Percentiles rank a stretch among this genome's conserved stretches.
Conservation (phyloP, 2,113 vertebrate genomes). For the Ophthalmotilapia sp. region DNA sequence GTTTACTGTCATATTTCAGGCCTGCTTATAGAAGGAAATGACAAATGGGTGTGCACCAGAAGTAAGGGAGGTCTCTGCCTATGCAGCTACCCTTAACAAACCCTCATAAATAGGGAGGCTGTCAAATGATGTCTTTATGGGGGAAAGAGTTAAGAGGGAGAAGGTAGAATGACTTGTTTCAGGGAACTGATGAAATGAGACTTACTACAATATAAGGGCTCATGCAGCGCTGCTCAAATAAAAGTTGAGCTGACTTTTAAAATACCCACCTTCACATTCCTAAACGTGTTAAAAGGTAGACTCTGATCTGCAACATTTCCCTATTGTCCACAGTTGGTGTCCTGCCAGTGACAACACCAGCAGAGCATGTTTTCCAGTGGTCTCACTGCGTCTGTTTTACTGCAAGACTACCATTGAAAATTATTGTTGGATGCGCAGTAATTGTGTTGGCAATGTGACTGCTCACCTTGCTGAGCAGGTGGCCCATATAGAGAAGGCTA, state of each 20-base stretch:
- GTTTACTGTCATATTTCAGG: neutral
- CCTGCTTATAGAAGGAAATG: neutral
- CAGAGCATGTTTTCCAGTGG: neutral
- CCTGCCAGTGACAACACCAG: neutral
- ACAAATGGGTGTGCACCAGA: neutral
- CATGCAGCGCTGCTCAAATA: neutral
- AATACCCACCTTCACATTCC: neutral
- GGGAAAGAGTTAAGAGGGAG: neutral
- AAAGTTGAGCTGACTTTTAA: neutral
- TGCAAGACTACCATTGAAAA: neutral
- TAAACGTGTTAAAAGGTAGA: neutral
- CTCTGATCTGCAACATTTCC: neutral
- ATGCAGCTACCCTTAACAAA: neutral
- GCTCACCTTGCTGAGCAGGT: neutral
- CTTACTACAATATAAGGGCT: neutral
- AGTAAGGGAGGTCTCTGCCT: neutral
- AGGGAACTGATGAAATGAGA: neutral
- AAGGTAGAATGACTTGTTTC: neutral
- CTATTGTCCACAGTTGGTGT: neutral
- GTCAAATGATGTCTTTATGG: accelerated
- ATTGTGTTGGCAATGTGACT: neutral
- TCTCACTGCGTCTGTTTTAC: neutral
- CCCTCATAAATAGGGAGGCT: neutral
- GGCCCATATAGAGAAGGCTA: neutral
- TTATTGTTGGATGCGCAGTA: neutral